Percentiles rank a stretch among this genome's conserved stretches.
phyloP scores from a whole-genome alignment of 1,140 invertebrate species.

The Papilio aristodemus region DNA sequence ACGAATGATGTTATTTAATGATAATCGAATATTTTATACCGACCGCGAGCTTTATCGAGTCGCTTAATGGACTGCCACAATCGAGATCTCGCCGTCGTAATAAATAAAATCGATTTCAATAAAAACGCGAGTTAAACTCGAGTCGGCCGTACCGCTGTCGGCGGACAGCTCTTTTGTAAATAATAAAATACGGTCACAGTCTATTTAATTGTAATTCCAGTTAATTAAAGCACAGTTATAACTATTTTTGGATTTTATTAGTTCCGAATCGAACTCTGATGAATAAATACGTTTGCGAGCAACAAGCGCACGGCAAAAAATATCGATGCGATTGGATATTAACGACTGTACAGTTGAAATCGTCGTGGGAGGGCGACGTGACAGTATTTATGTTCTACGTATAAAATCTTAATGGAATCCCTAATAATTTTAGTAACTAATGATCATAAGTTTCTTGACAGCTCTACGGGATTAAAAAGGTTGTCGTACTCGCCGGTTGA shows the following conservation, averaged over 20 bases:
- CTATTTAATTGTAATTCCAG: slow-evolving; percentile 19
- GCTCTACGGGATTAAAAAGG: not conserved
- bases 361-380: not conserved
- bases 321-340: slow-evolving; percentile 5
- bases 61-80: slow-evolving; percentile 31
- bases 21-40: slow-evolving; percentile 30
- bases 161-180: slow-evolving; percentile 15
- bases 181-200: slow-evolving; percentile 25
- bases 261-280: not conserved
- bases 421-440: slow-evolving; percentile 12
- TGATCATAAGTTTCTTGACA: not conserved
- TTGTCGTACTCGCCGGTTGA: not conserved
- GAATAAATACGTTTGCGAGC: slow-evolving; percentile 15
- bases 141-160: not conserved
- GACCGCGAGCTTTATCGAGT: slow-evolving; percentile 24
- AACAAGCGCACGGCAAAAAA: not conserved
- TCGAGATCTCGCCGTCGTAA: slow-evolving; percentile 29
- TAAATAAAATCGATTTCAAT: slow-evolving; percentile 34
- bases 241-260: slow-evolving; percentile 11
- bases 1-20: slow-evolving; percentile 30
- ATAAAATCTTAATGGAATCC: slow-evolving; percentile 16
- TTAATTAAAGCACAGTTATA: slow-evolving; percentile 26
- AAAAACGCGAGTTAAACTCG: slow-evolving; percentile 9
- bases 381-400: not conserved
- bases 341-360: not conserved